Conservation (phyloP, 2,888 invertebrate genomes). For the Graphium colonna region DNA sequence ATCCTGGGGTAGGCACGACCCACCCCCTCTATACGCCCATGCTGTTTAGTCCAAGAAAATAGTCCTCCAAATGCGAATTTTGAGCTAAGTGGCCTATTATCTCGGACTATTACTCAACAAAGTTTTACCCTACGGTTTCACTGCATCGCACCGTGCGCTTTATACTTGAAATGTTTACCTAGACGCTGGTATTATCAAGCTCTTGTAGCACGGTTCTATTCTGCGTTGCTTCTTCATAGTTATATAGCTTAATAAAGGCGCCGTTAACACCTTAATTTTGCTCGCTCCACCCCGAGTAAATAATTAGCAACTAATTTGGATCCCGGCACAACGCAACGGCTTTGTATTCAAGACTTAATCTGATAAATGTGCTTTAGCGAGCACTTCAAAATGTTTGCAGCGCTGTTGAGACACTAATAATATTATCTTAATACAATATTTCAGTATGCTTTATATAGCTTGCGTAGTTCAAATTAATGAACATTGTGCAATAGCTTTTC, state of each 20-base stretch:
- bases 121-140: too few species aligned
- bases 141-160: too few species aligned
- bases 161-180: too few species aligned
- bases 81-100: too few species aligned
- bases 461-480: too few species aligned
- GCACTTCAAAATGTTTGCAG: not conserved
- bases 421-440: not conserved
- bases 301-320: conserved; percentile 13
- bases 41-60: too few species aligned
- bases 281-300: conserved; percentile 2
- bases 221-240: not conserved
- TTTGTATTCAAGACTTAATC: not conserved
- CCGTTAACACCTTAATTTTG: conserved; percentile 7
- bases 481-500: too few species aligned
- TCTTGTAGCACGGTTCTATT: not conserved
- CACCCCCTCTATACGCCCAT: too few species aligned
- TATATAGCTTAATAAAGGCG: conserved; percentile 8
- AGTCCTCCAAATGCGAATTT: too few species aligned
- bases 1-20: too few species aligned
- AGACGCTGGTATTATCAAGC: too few species aligned
- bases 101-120: too few species aligned
- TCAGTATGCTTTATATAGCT: not conserved
- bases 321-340: not conserved
- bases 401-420: not conserved
- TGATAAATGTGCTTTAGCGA: not conserved